phyloP scores from a whole-genome alignment of 2,113 vertebrate genomes.

The Panthera tigris region DNA sequence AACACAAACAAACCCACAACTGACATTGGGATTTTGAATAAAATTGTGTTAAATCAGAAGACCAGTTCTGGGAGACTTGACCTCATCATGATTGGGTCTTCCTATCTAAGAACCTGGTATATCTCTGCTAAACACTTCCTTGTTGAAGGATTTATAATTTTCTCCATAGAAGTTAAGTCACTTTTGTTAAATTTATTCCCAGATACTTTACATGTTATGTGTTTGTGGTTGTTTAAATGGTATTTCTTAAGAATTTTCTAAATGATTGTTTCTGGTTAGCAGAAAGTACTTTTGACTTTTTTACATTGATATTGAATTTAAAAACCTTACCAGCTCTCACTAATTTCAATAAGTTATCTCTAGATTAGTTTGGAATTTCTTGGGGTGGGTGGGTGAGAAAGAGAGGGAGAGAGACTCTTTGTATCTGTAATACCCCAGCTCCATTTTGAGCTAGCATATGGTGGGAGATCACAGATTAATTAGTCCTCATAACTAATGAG shows the following conservation, averaged over 20 bases:
- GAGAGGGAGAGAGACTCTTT: neutral
- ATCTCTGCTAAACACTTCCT: neutral
- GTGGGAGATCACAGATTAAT: neutral
- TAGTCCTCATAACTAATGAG: neutral
- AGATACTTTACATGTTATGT: neutral
- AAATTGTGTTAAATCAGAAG: neutral
- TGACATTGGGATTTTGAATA: neutral
- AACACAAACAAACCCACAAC: neutral
- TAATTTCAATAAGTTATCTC: neutral
- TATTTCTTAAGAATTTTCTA: slow-evolving; percentile 34
- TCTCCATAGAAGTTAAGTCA: neutral
- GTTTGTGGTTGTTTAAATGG: neutral
- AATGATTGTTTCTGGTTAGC: neutral
- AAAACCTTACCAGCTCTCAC: neutral
- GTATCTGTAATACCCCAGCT: neutral
- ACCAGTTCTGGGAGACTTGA: neutral
- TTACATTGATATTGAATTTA: slow-evolving; percentile 11
- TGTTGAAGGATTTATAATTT: slow-evolving; percentile 13
- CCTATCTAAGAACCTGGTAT: neutral
- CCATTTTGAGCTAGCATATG: neutral
- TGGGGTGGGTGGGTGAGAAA: no score
- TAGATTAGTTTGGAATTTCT: slow-evolving; percentile 25
- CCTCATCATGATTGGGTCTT: neutral
- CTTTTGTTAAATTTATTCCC: slow-evolving; percentile 40
- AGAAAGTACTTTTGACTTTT: neutral